Conservation (phyloP, 2,113 vertebrate genomes). For the Oreocharis arfaki region DNA sequence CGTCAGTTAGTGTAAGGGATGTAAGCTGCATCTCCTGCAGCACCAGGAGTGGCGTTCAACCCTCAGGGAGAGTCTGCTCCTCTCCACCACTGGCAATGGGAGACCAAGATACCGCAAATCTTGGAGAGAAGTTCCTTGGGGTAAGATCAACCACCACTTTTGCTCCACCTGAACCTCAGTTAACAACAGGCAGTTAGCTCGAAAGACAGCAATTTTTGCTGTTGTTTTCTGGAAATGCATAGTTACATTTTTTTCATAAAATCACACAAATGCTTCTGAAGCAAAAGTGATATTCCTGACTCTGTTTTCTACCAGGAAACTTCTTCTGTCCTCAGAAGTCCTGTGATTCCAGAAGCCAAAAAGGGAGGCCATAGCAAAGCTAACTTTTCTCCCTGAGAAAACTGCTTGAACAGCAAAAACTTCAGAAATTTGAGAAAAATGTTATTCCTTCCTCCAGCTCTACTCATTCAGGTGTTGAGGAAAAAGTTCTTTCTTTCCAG, state of each 20-base stretch:
- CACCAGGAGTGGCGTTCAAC: rapidly evolving
- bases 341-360: background rate
- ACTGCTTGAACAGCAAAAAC: constrained; percentile 13
- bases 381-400: background rate
- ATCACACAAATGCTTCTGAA: background rate
- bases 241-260: background rate
- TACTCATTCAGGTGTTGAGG: background rate
- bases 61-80: rapidly evolving
- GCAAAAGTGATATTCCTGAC: background rate
- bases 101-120: background rate
- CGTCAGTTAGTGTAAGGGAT: background rate
- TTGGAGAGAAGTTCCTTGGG: background rate
- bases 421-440: constrained; percentile 13
- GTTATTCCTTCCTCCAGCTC: background rate
- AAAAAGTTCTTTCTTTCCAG: background rate
- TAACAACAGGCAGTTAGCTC: background rate
- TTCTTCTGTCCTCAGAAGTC: background rate
- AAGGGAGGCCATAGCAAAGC: background rate
- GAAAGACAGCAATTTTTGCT: background rate
- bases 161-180: background rate
- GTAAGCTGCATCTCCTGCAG: background rate
- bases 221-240: background rate
- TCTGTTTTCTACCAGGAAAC: background rate
- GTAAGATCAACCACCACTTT: background rate
- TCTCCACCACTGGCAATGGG: background rate